Evolutionary conservation across 2,888 invertebrate genomes (phyloP).

Genomic region (Apamea sordens): DNA sequence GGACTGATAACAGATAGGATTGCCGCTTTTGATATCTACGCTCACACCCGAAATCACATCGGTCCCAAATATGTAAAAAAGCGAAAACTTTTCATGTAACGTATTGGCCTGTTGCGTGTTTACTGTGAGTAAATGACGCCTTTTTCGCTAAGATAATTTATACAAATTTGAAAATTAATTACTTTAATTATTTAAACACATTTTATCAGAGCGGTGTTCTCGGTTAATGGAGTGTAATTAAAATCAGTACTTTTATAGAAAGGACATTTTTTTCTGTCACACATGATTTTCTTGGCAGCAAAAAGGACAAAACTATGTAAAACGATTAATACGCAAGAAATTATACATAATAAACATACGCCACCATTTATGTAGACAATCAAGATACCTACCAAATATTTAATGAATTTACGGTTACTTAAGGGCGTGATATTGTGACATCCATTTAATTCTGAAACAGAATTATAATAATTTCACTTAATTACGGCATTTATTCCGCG

Average conservation of each 20-base stretch:
- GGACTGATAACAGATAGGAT: slow-evolving; percentile 87
- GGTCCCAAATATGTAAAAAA: slow-evolving; percentile 58
- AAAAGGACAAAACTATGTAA: slow-evolving; percentile 51
- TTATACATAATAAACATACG: slow-evolving; percentile 66
- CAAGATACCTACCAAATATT: slow-evolving; percentile 75
- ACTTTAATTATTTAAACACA: slow-evolving; percentile 64
- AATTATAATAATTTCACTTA: slow-evolving; percentile 89
- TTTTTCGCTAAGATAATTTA: slow-evolving; percentile 51
- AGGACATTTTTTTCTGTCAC: slow-evolving; percentile 47
- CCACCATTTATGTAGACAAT: slow-evolving; percentile 72
- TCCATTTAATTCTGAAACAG: slow-evolving; percentile 86
- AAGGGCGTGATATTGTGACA: slow-evolving; percentile 85
- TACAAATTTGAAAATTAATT: slow-evolving; percentile 61
- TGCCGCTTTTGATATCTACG: slow-evolving; percentile 75
- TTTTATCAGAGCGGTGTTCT: slow-evolving; percentile 45
- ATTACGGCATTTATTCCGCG: slow-evolving; percentile 87
- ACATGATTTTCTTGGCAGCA: slow-evolving; percentile 39
- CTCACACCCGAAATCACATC: slow-evolving; percentile 63
- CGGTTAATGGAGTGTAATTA: slow-evolving; percentile 59
- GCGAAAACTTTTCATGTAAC: slow-evolving; percentile 58
- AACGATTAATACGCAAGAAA: slow-evolving; percentile 49
- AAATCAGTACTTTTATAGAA: slow-evolving; percentile 56
- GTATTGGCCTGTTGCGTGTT: slow-evolving; percentile 47
- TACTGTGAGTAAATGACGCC: slow-evolving; percentile 51
- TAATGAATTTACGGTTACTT: slow-evolving; percentile 80